These are phyloP conservation scores for Pachypsylla venusta DNA, from an alignment of 1,140 invertebrate species.

Conservation along the genomic window DNA sequence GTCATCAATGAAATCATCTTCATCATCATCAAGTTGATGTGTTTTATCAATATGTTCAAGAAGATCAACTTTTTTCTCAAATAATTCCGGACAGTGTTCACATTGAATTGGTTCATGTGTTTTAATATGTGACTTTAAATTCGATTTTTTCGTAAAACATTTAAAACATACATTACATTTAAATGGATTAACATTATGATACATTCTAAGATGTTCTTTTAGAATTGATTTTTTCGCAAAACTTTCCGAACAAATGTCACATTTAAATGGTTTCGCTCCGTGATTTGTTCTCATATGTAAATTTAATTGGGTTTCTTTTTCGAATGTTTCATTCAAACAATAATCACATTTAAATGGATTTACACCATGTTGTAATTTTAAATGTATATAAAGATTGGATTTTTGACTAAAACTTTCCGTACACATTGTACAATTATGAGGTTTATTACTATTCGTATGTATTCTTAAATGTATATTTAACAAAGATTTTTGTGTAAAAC, in stretches of 20 bases:
- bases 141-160: constrained; percentile 11
- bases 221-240: not conserved
- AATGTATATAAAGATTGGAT: constrained; percentile 1
- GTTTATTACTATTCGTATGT: constrained; percentile 1
- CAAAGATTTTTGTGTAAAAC: constrained; percentile 5
- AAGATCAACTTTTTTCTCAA: not conserved
- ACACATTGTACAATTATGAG: not conserved
- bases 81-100: not conserved
- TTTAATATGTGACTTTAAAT: constrained; percentile 21
- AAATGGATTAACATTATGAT: constrained; percentile 17
- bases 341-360: not conserved
- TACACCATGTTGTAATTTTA: not conserved
- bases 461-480: not conserved
- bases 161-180: constrained; percentile 15
- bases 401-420: not conserved
- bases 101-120: constrained; percentile 23
- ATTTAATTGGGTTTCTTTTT: not conserved
- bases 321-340: not conserved
- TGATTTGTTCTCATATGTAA: not conserved
- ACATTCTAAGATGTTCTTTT: constrained; percentile 13
- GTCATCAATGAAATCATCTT: not conserved
- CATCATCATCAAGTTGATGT: not conserved
- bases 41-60: not conserved
- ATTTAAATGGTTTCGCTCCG: not conserved
- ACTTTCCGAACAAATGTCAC: not conserved